These are phyloP conservation scores for Lamprologus speciosus DNA, from an alignment of 2,113 vertebrate species.

Conservation along the genomic window DNA sequence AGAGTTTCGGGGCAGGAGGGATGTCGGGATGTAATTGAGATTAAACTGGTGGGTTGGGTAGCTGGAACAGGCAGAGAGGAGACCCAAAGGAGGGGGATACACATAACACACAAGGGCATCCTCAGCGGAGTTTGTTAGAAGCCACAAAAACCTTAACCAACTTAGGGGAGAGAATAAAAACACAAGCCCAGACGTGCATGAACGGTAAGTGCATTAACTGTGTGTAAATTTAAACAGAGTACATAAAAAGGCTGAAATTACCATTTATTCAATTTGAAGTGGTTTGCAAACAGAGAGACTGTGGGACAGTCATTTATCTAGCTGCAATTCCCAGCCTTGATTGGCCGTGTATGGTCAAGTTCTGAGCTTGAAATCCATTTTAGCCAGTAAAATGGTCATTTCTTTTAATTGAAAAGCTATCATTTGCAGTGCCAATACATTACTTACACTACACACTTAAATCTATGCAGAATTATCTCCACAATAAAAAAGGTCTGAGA, in stretches of 20 bases:
- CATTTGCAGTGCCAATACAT: conserved; percentile 61
- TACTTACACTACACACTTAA: conserved; percentile 63
- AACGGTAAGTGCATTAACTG: background rate
- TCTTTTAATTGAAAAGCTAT: conserved; percentile 58
- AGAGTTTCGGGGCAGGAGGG: conserved; percentile 49
- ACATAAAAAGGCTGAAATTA: background rate
- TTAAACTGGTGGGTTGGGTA: conserved; percentile 54
- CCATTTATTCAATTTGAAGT: background rate
- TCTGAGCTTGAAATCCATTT: conserved; percentile 54
- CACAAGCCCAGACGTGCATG: background rate
- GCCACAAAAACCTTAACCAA: background rate
- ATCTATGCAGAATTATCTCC: conserved; percentile 42
- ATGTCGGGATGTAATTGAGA: conserved; percentile 52
- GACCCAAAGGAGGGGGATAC: conserved; percentile 1
- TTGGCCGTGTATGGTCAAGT: conserved; percentile 42
- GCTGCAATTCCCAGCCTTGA: conserved; percentile 30
- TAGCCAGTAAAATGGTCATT: conserved; percentile 55
- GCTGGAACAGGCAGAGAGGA: conserved; percentile 14
- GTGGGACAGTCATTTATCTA: conserved; percentile 18
- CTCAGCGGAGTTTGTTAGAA: background rate
- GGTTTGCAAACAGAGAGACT: background rate
- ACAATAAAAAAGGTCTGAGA: conserved; percentile 2
- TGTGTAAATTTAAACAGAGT: background rate
- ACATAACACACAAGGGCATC: conserved; percentile 2
- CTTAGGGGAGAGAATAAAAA: background rate